A percentile compares a stretch with the other conserved stretches of the same genome.
These are phyloP conservation scores for Tragelaphus strepsiceros DNA, from an alignment of 2,113 vertebrate species.

Conservation along the genomic window DNA sequence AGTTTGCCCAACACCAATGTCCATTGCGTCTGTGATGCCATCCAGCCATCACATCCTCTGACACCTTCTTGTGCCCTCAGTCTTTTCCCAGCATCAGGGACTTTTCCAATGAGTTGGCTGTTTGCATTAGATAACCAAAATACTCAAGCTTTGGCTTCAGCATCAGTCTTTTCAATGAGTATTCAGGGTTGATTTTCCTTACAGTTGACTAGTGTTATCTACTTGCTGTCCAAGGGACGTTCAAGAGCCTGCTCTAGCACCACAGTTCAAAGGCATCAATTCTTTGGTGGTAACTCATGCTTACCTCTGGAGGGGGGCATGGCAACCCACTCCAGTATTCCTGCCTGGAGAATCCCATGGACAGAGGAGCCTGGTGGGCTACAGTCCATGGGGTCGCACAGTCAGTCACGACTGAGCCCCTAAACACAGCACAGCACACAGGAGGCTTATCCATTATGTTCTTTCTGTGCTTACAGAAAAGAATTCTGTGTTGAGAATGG, in stretches of 20 bases:
- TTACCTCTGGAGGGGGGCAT: not conserved
- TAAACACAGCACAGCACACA: not conserved
- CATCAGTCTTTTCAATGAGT: not conserved
- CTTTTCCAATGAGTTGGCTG: not conserved
- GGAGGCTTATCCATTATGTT: not conserved
- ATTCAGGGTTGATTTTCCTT: not conserved
- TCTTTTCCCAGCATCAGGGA: not conserved
- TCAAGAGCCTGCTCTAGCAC: not conserved
- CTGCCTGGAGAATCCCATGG: not conserved
- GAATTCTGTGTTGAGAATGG: not conserved
- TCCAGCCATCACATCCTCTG: not conserved
- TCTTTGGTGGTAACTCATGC: not conserved
- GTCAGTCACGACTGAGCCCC: not conserved
- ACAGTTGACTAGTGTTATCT: not conserved
- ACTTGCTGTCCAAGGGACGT: not conserved
- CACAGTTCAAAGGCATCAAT: not conserved
- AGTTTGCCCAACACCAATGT: not conserved
- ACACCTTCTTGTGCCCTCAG: not conserved
- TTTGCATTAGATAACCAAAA: not conserved
- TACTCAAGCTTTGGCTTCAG: not conserved
- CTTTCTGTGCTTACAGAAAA: not conserved
- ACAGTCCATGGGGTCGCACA: not conserved
- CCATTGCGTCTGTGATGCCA: not conserved
- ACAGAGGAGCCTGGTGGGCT: not conserved
- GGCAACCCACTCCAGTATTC: not conserved